Base-by-base conservation (phyloP, 2,113 vertebrate species). In the Toxotes jaculatrix region DNA sequence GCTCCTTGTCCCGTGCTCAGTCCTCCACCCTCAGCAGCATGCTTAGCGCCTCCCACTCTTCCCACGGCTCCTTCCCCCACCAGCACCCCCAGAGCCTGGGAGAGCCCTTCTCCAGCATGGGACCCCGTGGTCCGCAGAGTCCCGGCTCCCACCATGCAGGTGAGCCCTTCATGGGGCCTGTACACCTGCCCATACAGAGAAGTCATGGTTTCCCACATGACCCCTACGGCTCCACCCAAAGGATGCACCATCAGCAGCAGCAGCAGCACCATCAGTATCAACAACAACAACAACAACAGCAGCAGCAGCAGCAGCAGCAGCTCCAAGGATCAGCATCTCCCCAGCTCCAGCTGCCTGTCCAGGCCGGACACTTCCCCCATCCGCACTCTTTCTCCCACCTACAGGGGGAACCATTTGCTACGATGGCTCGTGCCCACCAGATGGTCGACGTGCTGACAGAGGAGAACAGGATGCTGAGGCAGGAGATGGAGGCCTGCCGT, bases 361-460 rank as follows among this genome's bases (percentile, higher is more conserved):
- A 91, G 34, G 62, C 88, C 0, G 80, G 65, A 51, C 87, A 83
- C 49, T 95, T 96, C 0, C 96, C 97, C 16, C 95, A 96, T 69
- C 92, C 89, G 0, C 89, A 91, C 36, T 88, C 91, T 67, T 95
- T 94, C 0, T 95, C 96, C 19, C 96, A 96, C 78, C 87, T 97
- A 89, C 97, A 97, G 76, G 96, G 96, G 0, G 97, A 99, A 82
- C 95, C 97, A 10, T 97, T 97, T 67, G 95, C 96, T 83, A 96
- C 97, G 85, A 96, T 98, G 84, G 96, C 95, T n/a, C 95, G 97
- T 32, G 96, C 97, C 14, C 98, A 99, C 80, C 98, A 99, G 79
- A 98, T 98, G 97, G 97, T 98, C 79, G 97, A 98, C 82, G 95
- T 97, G 89, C 93, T 99, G 63, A 97, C 96, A 0, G 97, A 99